phyloP scores from a whole-genome alignment of 2,797 vertebrate genomes.

The Eleutherodactylus coqui region DNA sequence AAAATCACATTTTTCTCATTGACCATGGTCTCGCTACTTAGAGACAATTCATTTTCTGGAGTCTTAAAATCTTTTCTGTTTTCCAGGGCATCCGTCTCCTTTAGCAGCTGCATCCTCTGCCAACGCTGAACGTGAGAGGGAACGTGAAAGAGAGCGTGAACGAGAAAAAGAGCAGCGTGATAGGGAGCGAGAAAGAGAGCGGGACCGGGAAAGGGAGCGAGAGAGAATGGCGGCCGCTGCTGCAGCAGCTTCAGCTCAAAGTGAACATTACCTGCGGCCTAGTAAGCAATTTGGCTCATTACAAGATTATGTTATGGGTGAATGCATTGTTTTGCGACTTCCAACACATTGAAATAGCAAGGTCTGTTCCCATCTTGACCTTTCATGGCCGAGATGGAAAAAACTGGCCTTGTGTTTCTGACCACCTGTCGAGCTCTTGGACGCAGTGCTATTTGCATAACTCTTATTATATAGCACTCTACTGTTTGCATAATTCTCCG shows the following conservation, averaged over 20 bases:
- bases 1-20: neutral
- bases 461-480: too few relatives aligned
- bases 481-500: too few relatives aligned
- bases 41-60: neutral
- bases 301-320: neutral
- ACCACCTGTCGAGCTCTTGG: too few relatives aligned
- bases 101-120: slow-evolving; percentile 82
- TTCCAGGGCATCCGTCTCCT: slow-evolving; percentile 87
- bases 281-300: slow-evolving; percentile 73
- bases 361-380: too few relatives aligned
- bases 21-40: neutral
- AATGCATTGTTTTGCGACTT: too few relatives aligned
- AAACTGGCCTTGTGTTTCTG: too few relatives aligned
- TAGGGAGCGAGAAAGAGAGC: slow-evolving; percentile 74
- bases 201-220: slow-evolving; percentile 71
- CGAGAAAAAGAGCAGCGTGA: slow-evolving; percentile 71
- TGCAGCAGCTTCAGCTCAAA: slow-evolving; percentile 54
- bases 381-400: too few relatives aligned
- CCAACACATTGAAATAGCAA: too few relatives aligned
- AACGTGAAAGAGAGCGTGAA: slow-evolving; percentile 79
- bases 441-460: too few relatives aligned
- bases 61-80: neutral
- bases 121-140: slow-evolving; percentile 81
- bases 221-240: slow-evolving; percentile 76
- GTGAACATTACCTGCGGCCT: slow-evolving; percentile 85